A percentile compares a stretch with the other conserved stretches of the same genome.
Conservation (phyloP, 2,797 vertebrate genomes). For the Galago senegalensis region DNA sequence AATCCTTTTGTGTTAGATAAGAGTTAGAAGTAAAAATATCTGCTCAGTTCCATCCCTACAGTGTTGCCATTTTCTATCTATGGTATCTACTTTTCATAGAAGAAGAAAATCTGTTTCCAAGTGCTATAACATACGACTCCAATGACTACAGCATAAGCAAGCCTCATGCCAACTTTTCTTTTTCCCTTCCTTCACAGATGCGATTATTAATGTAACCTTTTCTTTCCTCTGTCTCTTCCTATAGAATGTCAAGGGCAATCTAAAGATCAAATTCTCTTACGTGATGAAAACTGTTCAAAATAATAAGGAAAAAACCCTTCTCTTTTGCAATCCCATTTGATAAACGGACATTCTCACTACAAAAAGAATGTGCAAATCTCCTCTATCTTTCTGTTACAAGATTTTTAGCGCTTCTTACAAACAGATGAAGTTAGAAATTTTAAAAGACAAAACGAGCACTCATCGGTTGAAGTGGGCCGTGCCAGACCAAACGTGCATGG, state of each 20-base stretch:
- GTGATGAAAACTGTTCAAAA: constrained; percentile 19
- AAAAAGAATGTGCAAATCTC: constrained; percentile 56
- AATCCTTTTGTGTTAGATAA: background rate
- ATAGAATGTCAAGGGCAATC: background rate
- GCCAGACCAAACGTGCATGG: background rate
- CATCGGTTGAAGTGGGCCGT: constrained; percentile 40
- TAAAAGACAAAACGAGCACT: constrained; percentile 26
- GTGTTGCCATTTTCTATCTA: background rate
- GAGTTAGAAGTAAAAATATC: constrained; percentile 48
- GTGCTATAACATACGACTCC: background rate
- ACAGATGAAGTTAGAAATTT: constrained; percentile 53
- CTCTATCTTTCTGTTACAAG: constrained; percentile 9
- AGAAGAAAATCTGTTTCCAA: background rate
- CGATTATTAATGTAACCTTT: background rate
- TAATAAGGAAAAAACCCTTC: background rate
- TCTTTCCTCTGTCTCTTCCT: background rate
- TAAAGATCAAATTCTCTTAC: constrained; percentile 40
- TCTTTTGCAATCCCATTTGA: constrained; percentile 39
- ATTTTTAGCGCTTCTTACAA: constrained; percentile 51
- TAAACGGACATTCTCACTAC: constrained; percentile 7
- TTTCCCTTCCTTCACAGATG: background rate
- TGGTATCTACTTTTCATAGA: background rate
- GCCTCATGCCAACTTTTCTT: background rate
- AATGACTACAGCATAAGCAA: background rate
- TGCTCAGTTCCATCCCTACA: background rate